A percentile compares a stretch with the other conserved stretches of the same genome.
These are phyloP conservation scores for Macropodus opercularis DNA, from an alignment of 2,797 vertebrate genomes.

Conservation along the genomic window DNA sequence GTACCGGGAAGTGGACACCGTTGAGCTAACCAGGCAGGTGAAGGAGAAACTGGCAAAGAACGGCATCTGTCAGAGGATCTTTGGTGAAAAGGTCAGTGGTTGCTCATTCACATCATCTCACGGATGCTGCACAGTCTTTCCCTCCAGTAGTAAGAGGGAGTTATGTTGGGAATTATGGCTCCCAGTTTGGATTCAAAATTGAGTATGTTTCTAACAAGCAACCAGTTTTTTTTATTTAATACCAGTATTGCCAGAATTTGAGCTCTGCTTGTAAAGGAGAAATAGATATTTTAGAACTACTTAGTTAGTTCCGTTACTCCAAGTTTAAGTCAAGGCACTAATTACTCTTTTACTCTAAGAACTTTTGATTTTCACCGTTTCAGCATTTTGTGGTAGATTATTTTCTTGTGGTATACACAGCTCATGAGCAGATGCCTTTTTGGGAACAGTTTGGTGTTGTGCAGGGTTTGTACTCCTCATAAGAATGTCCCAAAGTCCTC, in stretches of 20 bases:
- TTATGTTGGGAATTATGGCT: too few relatives aligned
- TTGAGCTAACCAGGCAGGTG: constrained; percentile 96
- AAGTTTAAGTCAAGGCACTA: background rate
- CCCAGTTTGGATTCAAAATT: background rate
- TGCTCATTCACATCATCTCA: background rate
- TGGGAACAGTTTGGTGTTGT: background rate
- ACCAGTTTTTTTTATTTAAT: constrained; percentile 1
- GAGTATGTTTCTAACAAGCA: background rate
- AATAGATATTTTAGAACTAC: background rate
- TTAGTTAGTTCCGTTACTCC: background rate
- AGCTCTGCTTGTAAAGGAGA: background rate
- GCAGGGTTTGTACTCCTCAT: background rate
- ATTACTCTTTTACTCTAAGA: background rate
- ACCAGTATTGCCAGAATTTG: constrained; percentile 1
- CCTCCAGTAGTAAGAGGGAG: background rate
- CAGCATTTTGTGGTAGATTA: background rate
- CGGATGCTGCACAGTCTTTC: background rate
- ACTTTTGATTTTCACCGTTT: background rate
- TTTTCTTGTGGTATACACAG: background rate
- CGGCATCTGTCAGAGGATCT: constrained; percentile 98
- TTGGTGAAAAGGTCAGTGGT: constrained; percentile 94
- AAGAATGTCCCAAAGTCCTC: background rate
- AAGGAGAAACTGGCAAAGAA: constrained; percentile 99
- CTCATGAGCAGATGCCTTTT: background rate
- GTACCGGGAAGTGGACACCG: constrained; percentile 98